These are phyloP conservation scores for Mesorhabditis sp. DNA, from an alignment of 2,888 invertebrate species.

Conservation along the genomic window DNA sequence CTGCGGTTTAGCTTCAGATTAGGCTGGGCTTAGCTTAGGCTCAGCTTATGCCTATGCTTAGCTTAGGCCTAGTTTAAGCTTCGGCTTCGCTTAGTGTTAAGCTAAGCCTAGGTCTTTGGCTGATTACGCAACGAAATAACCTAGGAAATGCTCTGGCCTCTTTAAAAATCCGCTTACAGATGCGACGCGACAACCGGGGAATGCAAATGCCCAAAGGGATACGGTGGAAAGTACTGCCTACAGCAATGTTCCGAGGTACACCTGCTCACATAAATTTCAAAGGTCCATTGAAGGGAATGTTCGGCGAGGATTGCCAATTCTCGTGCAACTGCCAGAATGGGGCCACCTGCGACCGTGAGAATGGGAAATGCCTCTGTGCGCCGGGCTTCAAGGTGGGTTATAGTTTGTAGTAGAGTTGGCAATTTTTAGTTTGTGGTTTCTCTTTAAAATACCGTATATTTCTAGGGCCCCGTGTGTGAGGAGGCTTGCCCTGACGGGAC, in stretches of 20 bases:
- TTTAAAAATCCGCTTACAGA: neutral
- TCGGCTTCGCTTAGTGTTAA: no score
- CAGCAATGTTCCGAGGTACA: constrained; percentile 41
- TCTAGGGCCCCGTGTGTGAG: constrained; percentile 45
- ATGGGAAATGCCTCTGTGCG: constrained; percentile 62
- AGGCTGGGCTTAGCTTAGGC: no score
- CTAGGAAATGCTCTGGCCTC: no score
- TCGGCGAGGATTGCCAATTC: constrained; percentile 43
- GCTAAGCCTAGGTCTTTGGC: no score
- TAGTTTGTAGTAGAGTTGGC: neutral
- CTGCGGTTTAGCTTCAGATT: no score
- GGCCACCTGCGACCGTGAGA: constrained; percentile 62
- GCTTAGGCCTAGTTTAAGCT: no score
- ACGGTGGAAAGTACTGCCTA: constrained; percentile 43
- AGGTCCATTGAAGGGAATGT: constrained; percentile 24
- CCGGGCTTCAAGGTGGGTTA: constrained; percentile 57
- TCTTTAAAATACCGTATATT: neutral
- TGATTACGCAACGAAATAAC: no score
- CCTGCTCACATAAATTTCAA: neutral
- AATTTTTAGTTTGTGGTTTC: constrained; percentile 4
- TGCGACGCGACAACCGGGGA: constrained; percentile 38
- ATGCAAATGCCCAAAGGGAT: constrained; percentile 46
- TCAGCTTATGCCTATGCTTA: no score
- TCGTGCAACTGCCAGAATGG: constrained; percentile 54
- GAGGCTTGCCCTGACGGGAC: constrained; percentile 34